Evolutionary conservation across 2,113 vertebrate genomes (phyloP), one percentile per base, ranked within the genome.

Genomic region (Chloropsis hardwickii): DNA sequence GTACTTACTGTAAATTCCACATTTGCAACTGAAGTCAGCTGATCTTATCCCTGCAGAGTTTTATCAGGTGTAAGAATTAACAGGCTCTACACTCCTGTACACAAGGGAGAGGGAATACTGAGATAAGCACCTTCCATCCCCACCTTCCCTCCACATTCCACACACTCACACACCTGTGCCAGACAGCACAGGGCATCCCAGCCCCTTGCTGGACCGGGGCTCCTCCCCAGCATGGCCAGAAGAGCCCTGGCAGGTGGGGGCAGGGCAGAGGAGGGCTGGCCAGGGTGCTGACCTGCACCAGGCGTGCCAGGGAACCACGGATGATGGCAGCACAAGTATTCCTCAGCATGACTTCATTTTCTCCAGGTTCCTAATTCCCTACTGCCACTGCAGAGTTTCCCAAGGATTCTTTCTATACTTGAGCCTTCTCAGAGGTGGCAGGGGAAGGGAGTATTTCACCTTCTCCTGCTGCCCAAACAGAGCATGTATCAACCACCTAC

Each of bases 231-330:
- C 25, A 5, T 2, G 40, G 12, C n/a, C 9, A 13, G 44, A n/a
- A 42, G 14, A 27, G 40, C 29, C 51, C 33, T 58, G 54, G 69
- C 19, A 54, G 31, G 23, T 23, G 8, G 24, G 37, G 20, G 7
- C 24, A 24, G 53, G 44, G 31, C 25, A 23, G 7, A 23, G 45
- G 6, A 67, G 50, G 45, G 11, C 47, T 89, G 76, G 67, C 51
- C 67, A 67, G 44, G 48, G 25, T 83, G 64, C 64, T 50, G 56
- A 80, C 54, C n/a, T 35, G 14, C 70, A 47, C 29, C 21, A 10
- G 4, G 17, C 3, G 0, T 31, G 25, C 6, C 6, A 69, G 31
- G n/a, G 47, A 61, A 13, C n/a, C 39, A 18, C 3, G 0, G 11
- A 6, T 7, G 39, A 18, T 2, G 14, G 12, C 9, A 5, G 6